These are phyloP conservation scores for Austrofundulus limnaeus DNA, from an alignment of 2,113 vertebrate species.

Conservation along the genomic window DNA sequence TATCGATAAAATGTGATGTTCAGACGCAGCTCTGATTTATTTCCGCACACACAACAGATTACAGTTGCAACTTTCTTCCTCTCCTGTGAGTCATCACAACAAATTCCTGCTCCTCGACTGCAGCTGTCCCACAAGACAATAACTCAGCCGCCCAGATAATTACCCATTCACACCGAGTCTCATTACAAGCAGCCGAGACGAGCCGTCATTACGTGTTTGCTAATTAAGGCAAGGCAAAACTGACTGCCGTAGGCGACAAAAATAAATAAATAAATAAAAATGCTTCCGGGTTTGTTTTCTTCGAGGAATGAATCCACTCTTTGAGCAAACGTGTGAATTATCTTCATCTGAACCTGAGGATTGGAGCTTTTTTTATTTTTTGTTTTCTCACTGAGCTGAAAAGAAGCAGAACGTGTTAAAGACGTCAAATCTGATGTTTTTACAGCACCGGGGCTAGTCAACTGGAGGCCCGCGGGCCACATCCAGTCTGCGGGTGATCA, in stretches of 20 bases:
- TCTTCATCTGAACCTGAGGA: neutral
- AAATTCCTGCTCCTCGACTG: constrained; percentile 2
- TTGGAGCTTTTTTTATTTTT: too few species aligned
- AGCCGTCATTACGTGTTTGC: constrained; percentile 34
- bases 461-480: too few species aligned
- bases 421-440: neutral
- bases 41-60: neutral
- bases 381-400: too few species aligned
- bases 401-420: neutral
- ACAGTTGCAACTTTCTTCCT: constrained; percentile 1
- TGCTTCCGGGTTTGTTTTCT: neutral
- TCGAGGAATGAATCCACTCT: neutral
- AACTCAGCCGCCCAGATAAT: constrained; percentile 44
- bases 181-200: constrained; percentile 32
- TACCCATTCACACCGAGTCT: constrained; percentile 44
- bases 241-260: constrained; percentile 5
- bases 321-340: neutral
- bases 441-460: too few species aligned
- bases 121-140: constrained; percentile 16
- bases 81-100: neutral
- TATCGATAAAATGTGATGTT: too few species aligned
- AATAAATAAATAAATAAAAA: too few species aligned
- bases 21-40: constrained; percentile 16
- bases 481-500: too few species aligned
- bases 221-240: too few species aligned